Evolutionary conservation across 2,797 vertebrate genomes (phyloP).

Genomic region (Momotus momota): DNA sequence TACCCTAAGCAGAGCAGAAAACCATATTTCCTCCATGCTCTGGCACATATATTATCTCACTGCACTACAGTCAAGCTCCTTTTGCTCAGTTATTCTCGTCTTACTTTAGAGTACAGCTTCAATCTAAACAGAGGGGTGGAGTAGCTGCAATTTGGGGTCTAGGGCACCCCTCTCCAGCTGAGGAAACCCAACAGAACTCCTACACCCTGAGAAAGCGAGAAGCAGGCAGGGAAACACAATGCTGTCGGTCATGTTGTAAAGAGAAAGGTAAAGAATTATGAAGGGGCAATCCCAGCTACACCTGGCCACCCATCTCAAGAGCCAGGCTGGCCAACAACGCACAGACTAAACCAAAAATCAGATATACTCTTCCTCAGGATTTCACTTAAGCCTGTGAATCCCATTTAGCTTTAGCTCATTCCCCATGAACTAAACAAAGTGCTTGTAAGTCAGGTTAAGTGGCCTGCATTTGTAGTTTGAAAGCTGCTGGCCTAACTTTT

Average conservation of each 20-base stretch:
- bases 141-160: neutral
- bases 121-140: neutral
- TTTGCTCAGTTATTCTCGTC: neutral
- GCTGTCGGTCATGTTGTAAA: neutral
- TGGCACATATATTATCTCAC: neutral
- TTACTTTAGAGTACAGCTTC: neutral
- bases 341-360: neutral
- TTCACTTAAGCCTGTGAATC: neutral
- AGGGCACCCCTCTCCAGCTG: neutral
- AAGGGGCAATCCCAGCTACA: neutral
- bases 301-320: neutral
- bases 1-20: neutral
- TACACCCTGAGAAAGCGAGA: neutral
- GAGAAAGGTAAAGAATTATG: neutral
- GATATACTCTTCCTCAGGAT: neutral
- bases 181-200: neutral
- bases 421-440: neutral
- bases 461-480: neutral
- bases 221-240: neutral
- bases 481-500: neutral
- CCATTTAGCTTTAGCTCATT: neutral
- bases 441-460: neutral
- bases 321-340: neutral
- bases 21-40: accelerated
- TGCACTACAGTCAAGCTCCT: neutral